A percentile compares a stretch with the other conserved stretches of the same genome.
These are phyloP conservation scores for Chrysaora quinquecirrha DNA, from an alignment of 30 jellyfish, hydroid and myxozoan genomes.

Conservation along the genomic window DNA sequence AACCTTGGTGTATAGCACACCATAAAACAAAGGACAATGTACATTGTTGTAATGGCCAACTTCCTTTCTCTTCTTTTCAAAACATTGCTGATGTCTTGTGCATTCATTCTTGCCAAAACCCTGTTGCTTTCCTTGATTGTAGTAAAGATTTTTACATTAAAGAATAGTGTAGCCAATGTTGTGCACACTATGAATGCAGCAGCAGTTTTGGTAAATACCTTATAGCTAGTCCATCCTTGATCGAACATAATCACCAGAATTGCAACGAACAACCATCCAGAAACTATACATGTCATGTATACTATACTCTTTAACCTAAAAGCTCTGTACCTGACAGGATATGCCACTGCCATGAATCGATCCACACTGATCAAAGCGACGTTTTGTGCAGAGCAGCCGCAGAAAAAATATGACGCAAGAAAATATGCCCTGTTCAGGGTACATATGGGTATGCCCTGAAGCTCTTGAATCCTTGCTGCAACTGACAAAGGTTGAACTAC, in stretches of 20 bases:
- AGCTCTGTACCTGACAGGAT: constrained; percentile 8
- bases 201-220: neutral
- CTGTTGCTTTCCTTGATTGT: neutral
- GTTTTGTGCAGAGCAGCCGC: constrained; percentile 24
- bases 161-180: neutral
- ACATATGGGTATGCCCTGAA: neutral
- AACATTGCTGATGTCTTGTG: neutral
- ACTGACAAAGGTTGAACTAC: constrained; percentile 8
- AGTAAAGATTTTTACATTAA: neutral
- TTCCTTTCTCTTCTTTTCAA: neutral
- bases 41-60: neutral
- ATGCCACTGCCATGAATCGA: constrained; percentile 19
- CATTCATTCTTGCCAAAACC: neutral
- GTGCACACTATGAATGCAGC: neutral
- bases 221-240: neutral
- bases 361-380: constrained; percentile 20
- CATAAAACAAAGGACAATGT: constrained; percentile 4
- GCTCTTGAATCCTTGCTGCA: constrained; percentile 9
- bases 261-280: neutral
- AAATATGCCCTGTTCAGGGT: neutral
- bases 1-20: constrained; percentile 2
- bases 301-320: neutral
- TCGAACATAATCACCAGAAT: neutral
- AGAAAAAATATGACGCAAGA: constrained; percentile 3
- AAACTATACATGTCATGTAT: neutral